These are phyloP conservation scores for Limnephilus auricula DNA, from an alignment of 2,888 invertebrate species.

Conservation along the genomic window DNA sequence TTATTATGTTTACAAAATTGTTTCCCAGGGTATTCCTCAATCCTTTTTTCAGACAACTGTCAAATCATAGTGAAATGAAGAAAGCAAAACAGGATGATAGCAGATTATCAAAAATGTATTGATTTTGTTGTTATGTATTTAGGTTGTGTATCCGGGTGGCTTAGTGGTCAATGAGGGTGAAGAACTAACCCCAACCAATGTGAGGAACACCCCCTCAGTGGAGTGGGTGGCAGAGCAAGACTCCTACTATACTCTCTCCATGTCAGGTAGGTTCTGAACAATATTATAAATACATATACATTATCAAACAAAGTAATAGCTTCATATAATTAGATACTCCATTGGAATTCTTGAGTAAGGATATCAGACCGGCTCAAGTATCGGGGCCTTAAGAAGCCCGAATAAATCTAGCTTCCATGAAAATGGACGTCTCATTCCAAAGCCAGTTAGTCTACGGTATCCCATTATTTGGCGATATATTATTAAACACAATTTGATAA, in stretches of 20 bases:
- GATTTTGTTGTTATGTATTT: neutral
- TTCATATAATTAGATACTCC: neutral
- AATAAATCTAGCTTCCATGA: too few species aligned
- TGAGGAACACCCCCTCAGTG: slow-evolving; percentile 84
- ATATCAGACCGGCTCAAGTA: too few species aligned
- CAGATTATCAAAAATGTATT: neutral
- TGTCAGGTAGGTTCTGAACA: slow-evolving; percentile 81
- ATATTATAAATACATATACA: neutral
- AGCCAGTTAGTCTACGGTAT: neutral
- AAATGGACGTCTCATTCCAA: neutral
- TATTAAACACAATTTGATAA: neutral
- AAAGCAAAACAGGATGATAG: neutral
- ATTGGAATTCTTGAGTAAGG: too few species aligned
- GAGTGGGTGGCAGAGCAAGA: slow-evolving; percentile 80
- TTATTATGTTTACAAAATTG: too few species aligned
- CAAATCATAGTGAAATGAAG: too few species aligned
- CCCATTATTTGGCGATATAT: too few species aligned
- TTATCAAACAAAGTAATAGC: neutral
- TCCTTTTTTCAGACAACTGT: neutral
- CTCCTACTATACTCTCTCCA: slow-evolving; percentile 85
- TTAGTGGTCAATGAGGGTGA: slow-evolving; percentile 81
- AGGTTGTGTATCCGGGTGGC: slow-evolving; percentile 75
- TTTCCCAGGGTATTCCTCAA: neutral
- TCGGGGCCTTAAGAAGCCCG: too few species aligned
- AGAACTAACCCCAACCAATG: slow-evolving; percentile 85